Conservation (phyloP, 37 sponge, comb jelly and placozoan species). For the Amphimedon queenslandica region DNA sequence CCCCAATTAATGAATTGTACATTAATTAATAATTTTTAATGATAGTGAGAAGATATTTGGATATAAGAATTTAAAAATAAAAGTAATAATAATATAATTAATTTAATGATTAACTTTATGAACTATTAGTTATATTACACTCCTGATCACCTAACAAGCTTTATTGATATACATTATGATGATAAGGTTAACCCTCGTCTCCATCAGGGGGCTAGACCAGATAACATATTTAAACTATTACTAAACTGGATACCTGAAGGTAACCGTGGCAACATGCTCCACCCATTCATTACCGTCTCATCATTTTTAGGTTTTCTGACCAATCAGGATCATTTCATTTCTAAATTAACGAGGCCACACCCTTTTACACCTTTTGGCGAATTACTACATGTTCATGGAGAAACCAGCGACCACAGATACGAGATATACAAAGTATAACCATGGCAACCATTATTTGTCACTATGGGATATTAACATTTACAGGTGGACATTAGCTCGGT, state of each 20-base stretch:
- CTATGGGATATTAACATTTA: no score
- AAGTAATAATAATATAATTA: conserved; percentile 30
- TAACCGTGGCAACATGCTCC: no score
- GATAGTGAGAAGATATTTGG: conserved; percentile 75
- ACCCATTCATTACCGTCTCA: no score
- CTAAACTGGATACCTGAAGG: conserved; percentile 56
- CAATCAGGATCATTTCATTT: conserved; percentile 45
- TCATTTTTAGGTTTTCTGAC: conserved; percentile 22
- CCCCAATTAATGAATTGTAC: no score
- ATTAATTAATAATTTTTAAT: no score
- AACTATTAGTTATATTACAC: conserved; percentile 54
- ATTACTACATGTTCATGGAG: conserved; percentile 33
- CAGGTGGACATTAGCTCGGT: conserved; percentile 45
- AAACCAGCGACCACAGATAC: conserved; percentile 12
- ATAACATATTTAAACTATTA: conserved; percentile 38
- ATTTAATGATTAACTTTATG: conserved; percentile 3
- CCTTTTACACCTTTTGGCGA: conserved; percentile 69
- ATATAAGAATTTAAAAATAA: conserved; percentile 58
- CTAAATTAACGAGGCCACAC: conserved; percentile 11
- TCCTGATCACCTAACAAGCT: conserved; percentile 47
- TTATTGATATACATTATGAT: conserved; percentile 33
- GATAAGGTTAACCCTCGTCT: conserved; percentile 37
- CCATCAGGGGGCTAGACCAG: conserved; percentile 41
- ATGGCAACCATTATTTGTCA: conserved; percentile 5
- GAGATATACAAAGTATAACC: conserved; percentile 60